Conservation (phyloP, 2,797 vertebrate genomes). For the Peromyscus attwateri region DNA sequence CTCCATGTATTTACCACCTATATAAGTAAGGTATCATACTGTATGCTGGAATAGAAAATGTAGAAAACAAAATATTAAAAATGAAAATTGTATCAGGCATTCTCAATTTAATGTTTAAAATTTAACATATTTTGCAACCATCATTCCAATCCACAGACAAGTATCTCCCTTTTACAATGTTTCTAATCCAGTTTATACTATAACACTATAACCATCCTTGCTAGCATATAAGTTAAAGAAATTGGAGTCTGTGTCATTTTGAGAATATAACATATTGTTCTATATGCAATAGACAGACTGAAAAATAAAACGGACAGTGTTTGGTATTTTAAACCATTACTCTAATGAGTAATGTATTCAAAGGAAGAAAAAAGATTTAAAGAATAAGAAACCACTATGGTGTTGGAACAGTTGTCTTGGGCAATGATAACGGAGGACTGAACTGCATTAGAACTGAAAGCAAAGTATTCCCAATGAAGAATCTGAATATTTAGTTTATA, state of each 20-base stretch:
- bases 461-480: not conserved
- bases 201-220: not conserved
- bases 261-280: not conserved
- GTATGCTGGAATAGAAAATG: not conserved
- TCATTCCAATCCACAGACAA: not conserved
- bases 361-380: not conserved
- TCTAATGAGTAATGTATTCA: not conserved
- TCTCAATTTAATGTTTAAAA: conserved; percentile 16
- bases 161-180: not conserved
- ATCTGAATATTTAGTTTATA: not conserved
- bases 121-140: not conserved
- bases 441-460: not conserved
- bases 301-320: conserved; percentile 11
- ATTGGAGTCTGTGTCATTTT: not conserved
- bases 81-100: not conserved
- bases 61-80: conserved; percentile 47
- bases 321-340: not conserved
- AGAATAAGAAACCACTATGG: not conserved
- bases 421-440: not conserved
- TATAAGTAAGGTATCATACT: not conserved
- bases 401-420: not conserved
- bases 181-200: not conserved
- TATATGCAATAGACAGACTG: not conserved
- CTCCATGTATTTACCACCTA: not conserved
- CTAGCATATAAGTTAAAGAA: not conserved